These are phyloP conservation scores for Sturnira hondurensis DNA, from an alignment of 2,113 vertebrate species.

Conservation along the genomic window DNA sequence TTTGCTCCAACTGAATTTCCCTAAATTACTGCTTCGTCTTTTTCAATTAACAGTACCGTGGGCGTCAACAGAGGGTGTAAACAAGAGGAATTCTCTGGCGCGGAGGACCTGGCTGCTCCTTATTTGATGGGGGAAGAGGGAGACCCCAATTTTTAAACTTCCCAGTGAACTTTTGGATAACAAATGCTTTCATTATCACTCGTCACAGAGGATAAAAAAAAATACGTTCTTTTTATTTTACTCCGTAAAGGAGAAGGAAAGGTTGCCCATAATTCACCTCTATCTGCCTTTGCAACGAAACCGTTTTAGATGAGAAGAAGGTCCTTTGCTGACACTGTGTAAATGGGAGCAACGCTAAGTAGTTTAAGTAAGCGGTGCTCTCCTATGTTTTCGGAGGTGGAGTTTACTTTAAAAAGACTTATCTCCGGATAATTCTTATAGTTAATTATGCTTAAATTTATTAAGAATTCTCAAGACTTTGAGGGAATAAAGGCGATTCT, in stretches of 20 bases:
- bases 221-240: background rate
- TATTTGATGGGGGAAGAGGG: background rate
- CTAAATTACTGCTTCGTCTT: background rate
- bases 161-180: constrained; percentile 4
- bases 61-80: background rate
- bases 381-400: background rate
- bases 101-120: background rate
- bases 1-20: background rate
- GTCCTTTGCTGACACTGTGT: background rate
- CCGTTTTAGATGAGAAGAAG: background rate
- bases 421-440: background rate
- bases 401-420: background rate
- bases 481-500: background rate
- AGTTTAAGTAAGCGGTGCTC: background rate
- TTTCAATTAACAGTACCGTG: background rate
- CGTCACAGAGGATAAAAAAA: background rate
- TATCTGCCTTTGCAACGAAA: background rate
- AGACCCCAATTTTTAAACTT: background rate
- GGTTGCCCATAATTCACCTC: background rate
- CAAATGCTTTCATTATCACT: background rate
- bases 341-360: background rate
- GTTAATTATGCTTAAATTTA: constrained; percentile 10
- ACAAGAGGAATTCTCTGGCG: background rate
- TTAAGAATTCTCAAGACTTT: constrained; percentile 19
- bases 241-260: background rate